Evolutionary conservation across 2,113 vertebrate genomes (phyloP).

Genomic region (Pseudorasbora parva): DNA sequence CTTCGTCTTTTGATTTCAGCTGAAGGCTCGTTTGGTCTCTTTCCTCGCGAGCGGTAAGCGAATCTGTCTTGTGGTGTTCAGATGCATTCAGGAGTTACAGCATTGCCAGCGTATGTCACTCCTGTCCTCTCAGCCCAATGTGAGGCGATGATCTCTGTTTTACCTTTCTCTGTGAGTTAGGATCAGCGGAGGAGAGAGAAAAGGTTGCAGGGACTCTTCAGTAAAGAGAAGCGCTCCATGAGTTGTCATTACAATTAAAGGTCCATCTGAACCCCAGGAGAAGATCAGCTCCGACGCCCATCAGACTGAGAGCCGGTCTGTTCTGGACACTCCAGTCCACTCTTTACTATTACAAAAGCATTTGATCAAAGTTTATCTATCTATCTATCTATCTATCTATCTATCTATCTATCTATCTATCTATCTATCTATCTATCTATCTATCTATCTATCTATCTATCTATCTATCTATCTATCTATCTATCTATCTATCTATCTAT

Average conservation of each 20-base stretch:
- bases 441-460: too few species aligned
- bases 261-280: conserved; percentile 5
- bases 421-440: too few species aligned
- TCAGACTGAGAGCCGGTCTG: background rate
- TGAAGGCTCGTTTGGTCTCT: background rate
- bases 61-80: background rate
- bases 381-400: too few species aligned
- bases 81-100: background rate
- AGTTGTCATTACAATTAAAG: conserved; percentile 72
- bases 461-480: too few species aligned
- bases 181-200: conserved; percentile 49
- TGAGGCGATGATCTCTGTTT: conserved; percentile 38
- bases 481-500: too few species aligned
- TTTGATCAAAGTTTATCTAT: too few species aligned
- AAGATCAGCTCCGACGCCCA: background rate
- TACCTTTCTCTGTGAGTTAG: conserved; percentile 61
- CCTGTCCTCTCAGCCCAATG: background rate
- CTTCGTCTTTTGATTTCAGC: background rate
- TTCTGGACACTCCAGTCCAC: background rate
- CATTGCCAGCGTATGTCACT: background rate
- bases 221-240: conserved; percentile 58
- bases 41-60: background rate
- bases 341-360: background rate
- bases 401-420: too few species aligned
- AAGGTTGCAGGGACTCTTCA: conserved; percentile 56